phyloP scores from a whole-genome alignment of 2,113 vertebrate species.

The Oreochromis aureus region DNA sequence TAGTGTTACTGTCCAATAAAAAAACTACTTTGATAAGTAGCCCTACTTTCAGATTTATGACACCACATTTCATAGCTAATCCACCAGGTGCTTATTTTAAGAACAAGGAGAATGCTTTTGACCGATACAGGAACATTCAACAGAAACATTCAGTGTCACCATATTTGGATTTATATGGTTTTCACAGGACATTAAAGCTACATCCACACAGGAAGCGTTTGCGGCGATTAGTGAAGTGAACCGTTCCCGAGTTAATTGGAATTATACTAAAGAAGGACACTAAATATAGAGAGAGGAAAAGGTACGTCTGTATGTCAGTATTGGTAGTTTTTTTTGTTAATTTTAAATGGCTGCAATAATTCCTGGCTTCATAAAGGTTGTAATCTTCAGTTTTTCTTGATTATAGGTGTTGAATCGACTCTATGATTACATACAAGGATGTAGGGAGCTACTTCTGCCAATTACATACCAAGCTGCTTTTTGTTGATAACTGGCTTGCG shows the following conservation, averaged over 20 bases:
- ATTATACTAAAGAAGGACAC: background rate
- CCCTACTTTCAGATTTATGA: background rate
- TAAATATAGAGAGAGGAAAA: rapidly evolving
- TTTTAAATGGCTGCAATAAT: background rate
- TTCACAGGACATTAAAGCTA: background rate
- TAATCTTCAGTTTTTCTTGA: background rate
- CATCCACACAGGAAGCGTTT: background rate
- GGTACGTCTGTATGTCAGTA: rapidly evolving
- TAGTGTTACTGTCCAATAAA: background rate
- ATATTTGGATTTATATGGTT: background rate
- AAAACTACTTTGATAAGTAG: background rate
- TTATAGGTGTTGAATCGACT: background rate
- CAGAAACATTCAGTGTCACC: background rate
- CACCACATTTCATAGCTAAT: background rate
- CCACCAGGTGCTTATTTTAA: background rate
- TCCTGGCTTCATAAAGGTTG: background rate
- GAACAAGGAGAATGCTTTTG: background rate
- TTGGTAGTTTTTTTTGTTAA: rapidly evolving
- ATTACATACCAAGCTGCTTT: background rate
- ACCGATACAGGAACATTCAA: background rate
- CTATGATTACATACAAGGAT: background rate
- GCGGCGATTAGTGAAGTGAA: background rate
- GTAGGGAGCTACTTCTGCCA: background rate
- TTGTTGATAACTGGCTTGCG: background rate
- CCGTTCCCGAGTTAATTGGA: background rate